phyloP scores from a whole-genome alignment of 2,113 vertebrate genomes.

The Rhodinocichla rosea region DNA sequence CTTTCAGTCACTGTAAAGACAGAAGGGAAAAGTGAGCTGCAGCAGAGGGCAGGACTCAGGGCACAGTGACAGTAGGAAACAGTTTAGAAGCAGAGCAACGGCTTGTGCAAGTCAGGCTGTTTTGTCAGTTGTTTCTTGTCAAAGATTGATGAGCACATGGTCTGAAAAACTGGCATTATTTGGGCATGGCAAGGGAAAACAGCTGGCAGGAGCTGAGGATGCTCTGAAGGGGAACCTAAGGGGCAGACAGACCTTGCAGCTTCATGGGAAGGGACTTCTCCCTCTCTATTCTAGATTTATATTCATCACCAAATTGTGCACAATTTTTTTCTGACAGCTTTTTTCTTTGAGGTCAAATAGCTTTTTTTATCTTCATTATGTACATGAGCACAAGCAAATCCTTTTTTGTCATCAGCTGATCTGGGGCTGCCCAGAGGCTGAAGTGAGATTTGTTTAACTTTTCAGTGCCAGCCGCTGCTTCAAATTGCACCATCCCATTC shows the following conservation, averaged over 20 bases:
- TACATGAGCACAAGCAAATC: neutral
- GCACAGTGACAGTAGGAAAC: neutral
- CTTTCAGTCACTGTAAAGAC: neutral
- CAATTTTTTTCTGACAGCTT: neutral
- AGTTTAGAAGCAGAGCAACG: neutral
- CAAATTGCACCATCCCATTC: neutral
- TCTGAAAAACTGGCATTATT: neutral
- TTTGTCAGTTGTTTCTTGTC: neutral
- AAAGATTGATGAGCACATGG: neutral
- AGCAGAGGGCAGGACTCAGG: accelerated
- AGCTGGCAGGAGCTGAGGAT: neutral
- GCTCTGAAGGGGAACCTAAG: neutral
- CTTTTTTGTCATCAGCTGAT: neutral
- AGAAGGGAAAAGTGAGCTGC: neutral
- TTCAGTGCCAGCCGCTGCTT: neutral
- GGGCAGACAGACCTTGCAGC: neutral
- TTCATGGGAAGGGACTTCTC: neutral
- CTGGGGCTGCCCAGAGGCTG: neutral
- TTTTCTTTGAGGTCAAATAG: neutral
- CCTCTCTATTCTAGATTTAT: neutral
- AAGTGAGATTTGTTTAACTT: neutral
- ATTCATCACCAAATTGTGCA: neutral
- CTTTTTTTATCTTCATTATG: neutral
- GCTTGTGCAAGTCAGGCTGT: neutral
- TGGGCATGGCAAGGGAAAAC: neutral